A percentile compares a stretch with the other conserved stretches of the same genome.
phyloP scores from a whole-genome alignment of 2,797 vertebrate genomes.

The Anomalospiza imberbis region DNA sequence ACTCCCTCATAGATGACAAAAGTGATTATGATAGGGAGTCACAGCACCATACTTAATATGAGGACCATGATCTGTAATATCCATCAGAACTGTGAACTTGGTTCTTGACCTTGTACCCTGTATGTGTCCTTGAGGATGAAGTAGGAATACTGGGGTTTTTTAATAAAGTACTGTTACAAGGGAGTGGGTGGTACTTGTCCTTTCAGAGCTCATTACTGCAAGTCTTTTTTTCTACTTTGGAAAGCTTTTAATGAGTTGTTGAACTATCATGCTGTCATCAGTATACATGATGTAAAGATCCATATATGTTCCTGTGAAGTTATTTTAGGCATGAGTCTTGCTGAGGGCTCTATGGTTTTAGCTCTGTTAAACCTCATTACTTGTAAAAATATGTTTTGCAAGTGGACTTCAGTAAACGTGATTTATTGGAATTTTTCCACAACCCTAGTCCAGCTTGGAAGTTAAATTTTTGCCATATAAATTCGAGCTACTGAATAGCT shows the following conservation, averaged over 20 bases:
- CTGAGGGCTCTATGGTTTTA: background rate
- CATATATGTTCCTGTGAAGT: background rate
- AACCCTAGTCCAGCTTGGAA: background rate
- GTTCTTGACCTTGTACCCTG: background rate
- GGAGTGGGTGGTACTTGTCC: background rate
- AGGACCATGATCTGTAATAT: background rate
- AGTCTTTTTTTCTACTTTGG: background rate
- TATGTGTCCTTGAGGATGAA: background rate
- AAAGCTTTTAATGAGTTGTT: background rate
- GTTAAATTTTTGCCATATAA: background rate
- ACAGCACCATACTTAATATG: background rate
- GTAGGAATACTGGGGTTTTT: background rate
- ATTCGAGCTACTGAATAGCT: background rate
- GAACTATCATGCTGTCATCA: background rate
- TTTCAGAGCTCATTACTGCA: background rate
- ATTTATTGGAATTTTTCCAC: background rate
- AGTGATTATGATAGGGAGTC: background rate
- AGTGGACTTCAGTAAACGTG: background rate
- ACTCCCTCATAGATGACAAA: background rate
- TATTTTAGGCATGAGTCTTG: background rate
- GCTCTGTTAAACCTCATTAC: background rate
- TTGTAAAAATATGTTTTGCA: background rate
- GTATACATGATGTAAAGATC: background rate
- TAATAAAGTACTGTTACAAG: background rate
- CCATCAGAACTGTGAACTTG: background rate